phyloP scores from a whole-genome alignment of 2,888 invertebrate genomes.

The Cordylochernes scorpioides region DNA sequence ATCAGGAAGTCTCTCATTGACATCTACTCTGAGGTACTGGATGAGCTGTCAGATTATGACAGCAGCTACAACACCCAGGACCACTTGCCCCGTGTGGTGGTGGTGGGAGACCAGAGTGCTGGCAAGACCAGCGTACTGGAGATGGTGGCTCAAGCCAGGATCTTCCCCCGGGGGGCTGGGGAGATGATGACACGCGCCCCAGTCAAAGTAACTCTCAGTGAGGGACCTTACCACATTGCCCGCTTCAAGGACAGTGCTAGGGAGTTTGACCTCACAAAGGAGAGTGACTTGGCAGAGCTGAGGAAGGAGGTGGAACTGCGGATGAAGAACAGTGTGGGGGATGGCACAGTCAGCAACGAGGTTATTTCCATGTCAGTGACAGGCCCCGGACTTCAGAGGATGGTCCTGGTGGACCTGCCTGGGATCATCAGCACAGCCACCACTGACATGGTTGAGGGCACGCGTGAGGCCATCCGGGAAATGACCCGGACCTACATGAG shows the following conservation, averaged over 20 bases:
- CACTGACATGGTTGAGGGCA: slow-evolving; percentile 82
- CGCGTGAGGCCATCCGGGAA: slow-evolving; percentile 60
- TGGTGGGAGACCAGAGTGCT: slow-evolving; percentile 96
- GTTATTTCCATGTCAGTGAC: slow-evolving; percentile 95
- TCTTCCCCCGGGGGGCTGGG: slow-evolving; percentile 84
- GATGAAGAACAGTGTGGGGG: slow-evolving; percentile 78
- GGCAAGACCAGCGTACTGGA: slow-evolving; percentile 97
- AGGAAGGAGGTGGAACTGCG: slow-evolving; percentile 37
- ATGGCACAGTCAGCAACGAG: slow-evolving; percentile 82
- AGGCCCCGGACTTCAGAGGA: slow-evolving; percentile 84
- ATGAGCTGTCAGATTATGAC: slow-evolving; percentile 67
- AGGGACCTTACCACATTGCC: slow-evolving; percentile 95
- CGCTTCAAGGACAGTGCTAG: slow-evolving; percentile 76
- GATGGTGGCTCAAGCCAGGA: slow-evolving; percentile 84
- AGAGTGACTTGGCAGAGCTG: slow-evolving; percentile 65
- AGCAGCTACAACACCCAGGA: slow-evolving; percentile 64
- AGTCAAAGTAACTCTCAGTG: slow-evolving; percentile 90
- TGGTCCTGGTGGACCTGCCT: slow-evolving; percentile 93
- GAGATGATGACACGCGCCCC: slow-evolving; percentile 98
- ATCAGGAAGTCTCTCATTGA: slow-evolving; percentile 88
- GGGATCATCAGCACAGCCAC: slow-evolving; percentile 96
- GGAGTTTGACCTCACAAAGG: slow-evolving; percentile 89
- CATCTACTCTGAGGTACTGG: slow-evolving; percentile 94
- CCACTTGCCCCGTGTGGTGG: slow-evolving; percentile 70
- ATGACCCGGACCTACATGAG: slow-evolving; percentile 91